Evolutionary conservation across 2,888 invertebrate genomes (phyloP), one percentile per base, ranked within the genome.

Genomic region (Calliphora vomitoria): DNA sequence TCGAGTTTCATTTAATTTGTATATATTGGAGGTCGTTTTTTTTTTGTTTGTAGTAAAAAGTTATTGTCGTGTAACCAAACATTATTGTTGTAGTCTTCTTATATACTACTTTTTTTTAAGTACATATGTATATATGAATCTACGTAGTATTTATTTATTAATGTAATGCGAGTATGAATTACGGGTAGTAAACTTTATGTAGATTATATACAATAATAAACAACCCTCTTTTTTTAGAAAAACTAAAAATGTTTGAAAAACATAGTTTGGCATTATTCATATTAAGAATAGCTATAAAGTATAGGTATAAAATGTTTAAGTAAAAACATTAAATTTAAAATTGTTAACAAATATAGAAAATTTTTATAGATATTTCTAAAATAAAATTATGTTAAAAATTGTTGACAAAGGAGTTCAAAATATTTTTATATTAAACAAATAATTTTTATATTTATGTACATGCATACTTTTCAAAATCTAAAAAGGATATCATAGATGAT

Each of bases 11-110:
- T 55, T 60, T 35, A 53, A 50, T 62, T 15, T 55, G 64, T 62
- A 47, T 41, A 44, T 71, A 72, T 62, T 71, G 71, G 85, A 72
- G 85, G 81, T 69, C 75, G 76, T 64, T 47, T 58, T 78, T 64
- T 69, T 62, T 35, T 75, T 35, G 20, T 44, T 50, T 76, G 20
- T 68, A 44, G 55, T 35, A 18, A 53, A 41, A 55, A 64, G 8
- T 68, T 76, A 66, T 68, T 38, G 55, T 13, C 15, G 31, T 80
- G 25, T 35, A 66, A 47, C 31, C 18, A 20, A 66, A 41, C 41
- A 41, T 55, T 55, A n/a, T 55, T 53, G 50, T 53, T 18, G 50
- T 53, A 53, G 44, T 44, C 44, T 44, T 44, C 44, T n/a, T 50
- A 38, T 62, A 35, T 38, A 35, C 13, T 13, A 13, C 44, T 35